Evolutionary conservation across 2,888 invertebrate genomes (phyloP), one percentile per base, ranked within the genome.

Genomic region (Erebia aethiops): DNA sequence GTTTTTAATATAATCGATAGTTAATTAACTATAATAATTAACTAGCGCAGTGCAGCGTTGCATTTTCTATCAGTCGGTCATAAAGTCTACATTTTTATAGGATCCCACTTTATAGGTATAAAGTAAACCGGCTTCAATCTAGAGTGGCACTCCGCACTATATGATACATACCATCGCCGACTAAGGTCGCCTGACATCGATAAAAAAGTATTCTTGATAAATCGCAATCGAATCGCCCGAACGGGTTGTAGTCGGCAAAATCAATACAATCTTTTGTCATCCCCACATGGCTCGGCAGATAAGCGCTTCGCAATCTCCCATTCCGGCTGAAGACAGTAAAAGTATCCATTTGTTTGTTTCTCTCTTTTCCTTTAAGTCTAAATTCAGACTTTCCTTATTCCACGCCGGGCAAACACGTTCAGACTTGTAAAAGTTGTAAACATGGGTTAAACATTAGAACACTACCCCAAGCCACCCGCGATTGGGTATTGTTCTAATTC

Each of bases 231-330:
- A 71, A 74, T 80, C 57, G n/a, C 13, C 66, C 81, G 86, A 71
- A 71, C 74, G 79, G 5, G 26, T n/a, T 74, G 26, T 72, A 82
- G 89, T 87, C 89, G 89, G 88, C 89, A 81, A 85, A 84, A 88
- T 89, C 87, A 89, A 89, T 88, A 85, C 87, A 77, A 82, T 85
- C 89, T 90, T 89, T 90, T 90, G 90, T 90, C 83, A 79, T 86
- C 89, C 89, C 72, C 88, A 90, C 85, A 89, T 83, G 90, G 90
- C 77, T 71, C 77, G 56, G 56, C 84, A 71, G 87, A 86, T 88
- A 89, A 86, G 84, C 85, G 81, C 82, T 79, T 82, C 80, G 82
- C 80, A 79, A 78, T 77, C 79, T 83, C 85, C 84, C 82, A 84
- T 81, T 79, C 79, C 82, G 79, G 78, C 82, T 82, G 80, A 81